phyloP scores from a whole-genome alignment of 2,888 invertebrate species.

The Diloba caeruleocephala region DNA sequence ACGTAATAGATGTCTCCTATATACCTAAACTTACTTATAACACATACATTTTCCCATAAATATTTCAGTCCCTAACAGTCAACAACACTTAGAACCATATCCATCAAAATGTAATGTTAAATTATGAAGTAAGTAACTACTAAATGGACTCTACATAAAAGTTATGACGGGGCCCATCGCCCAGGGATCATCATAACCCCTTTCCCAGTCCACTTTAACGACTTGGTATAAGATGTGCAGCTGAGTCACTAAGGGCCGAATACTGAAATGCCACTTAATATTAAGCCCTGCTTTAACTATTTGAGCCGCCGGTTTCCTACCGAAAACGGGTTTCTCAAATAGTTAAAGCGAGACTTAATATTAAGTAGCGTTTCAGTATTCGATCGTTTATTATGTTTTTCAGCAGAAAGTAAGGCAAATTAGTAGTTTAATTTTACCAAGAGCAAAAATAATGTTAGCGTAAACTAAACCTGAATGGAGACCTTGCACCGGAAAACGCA shows the following conservation, averaged over 20 bases:
- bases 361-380: too few species aligned
- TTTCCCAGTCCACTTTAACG: slow-evolving; percentile 46
- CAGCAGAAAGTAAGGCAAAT: slow-evolving; percentile 23
- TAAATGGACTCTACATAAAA: slow-evolving; percentile 44
- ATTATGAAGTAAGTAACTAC: slow-evolving; percentile 41
- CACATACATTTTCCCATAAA: slow-evolving; percentile 8
- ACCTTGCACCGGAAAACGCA: too few species aligned
- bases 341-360: too few species aligned
- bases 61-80: slow-evolving; percentile 20
- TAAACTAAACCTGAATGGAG: too few species aligned
- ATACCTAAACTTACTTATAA: neutral
- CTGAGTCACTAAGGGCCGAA: too few species aligned
- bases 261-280: too few species aligned
- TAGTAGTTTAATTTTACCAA: slow-evolving; percentile 22
- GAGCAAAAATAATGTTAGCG: too few species aligned
- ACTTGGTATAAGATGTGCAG: slow-evolving; percentile 40
- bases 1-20: too few species aligned
- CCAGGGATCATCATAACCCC: slow-evolving; percentile 39
- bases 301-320: too few species aligned
- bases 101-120: slow-evolving; percentile 31
- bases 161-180: slow-evolving; percentile 32
- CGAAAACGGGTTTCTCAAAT: too few species aligned
- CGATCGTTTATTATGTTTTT: too few species aligned
- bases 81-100: slow-evolving; percentile 23
- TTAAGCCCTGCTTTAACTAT: too few species aligned